A percentile compares a stretch with the other conserved stretches of the same genome.
phyloP scores from a whole-genome alignment of 2,113 vertebrate species.

The Chlamydotis undulata region DNA sequence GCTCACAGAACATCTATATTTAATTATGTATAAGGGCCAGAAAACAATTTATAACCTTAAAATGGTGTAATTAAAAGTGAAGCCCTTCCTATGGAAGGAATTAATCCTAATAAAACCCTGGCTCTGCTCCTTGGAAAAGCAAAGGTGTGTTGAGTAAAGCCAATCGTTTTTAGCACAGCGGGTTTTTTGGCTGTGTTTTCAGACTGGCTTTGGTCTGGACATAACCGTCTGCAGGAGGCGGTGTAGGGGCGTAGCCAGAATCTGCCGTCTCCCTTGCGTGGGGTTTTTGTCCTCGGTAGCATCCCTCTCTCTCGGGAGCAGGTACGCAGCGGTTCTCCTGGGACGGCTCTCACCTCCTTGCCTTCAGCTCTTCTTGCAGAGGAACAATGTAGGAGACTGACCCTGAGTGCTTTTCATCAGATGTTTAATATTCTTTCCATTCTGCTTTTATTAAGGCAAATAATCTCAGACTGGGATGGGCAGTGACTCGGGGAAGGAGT shows the following conservation, averaged over 20 bases:
- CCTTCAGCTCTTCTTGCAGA: background rate
- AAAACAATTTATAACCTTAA: constrained; percentile 74
- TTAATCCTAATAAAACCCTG: constrained; percentile 36
- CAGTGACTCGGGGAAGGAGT: background rate
- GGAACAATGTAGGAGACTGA: background rate
- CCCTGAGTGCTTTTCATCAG: background rate
- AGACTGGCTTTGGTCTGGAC: background rate
- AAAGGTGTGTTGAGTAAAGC: background rate
- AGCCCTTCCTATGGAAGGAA: constrained; percentile 52
- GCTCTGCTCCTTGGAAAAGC: constrained; percentile 4
- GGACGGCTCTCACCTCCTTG: background rate
- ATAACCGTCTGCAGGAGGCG: background rate
- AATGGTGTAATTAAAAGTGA: constrained; percentile 71
- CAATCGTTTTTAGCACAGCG: background rate
- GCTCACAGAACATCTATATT: constrained; percentile 66
- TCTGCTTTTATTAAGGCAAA: background rate
- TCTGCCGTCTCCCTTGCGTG: fast-evolving
- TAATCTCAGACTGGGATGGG: background rate
- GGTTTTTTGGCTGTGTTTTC: background rate
- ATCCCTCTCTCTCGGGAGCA: fast-evolving
- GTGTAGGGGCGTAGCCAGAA: background rate
- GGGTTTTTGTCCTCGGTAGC: fast-evolving
- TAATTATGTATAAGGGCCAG: constrained; percentile 72
- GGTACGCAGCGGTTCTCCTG: background rate
- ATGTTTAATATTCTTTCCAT: background rate